Evolutionary conservation across 2,888 invertebrate species (phyloP).

Genomic region (Synanthedon tipuliformis): DNA sequence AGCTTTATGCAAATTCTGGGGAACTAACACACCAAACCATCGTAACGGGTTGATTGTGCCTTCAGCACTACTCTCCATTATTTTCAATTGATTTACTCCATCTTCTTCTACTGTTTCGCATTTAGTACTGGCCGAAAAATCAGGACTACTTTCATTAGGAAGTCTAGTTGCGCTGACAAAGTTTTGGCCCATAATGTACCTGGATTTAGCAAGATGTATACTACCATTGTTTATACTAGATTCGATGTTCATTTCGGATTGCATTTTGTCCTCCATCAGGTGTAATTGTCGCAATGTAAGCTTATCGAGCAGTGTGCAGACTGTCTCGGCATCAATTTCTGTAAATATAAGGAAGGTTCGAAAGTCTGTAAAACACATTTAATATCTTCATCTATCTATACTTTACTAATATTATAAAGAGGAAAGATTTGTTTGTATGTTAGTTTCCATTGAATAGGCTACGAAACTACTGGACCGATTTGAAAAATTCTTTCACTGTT

Average conservation of each 20-base stretch:
- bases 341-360: not conserved
- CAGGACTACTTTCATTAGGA: conserved; percentile 73
- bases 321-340: conserved; percentile 26
- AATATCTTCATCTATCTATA: no score
- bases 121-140: conserved; percentile 46
- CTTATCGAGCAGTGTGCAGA: conserved; percentile 75
- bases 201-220: conserved; percentile 78
- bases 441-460: no score
- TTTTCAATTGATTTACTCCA: conserved; percentile 48
- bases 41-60: conserved; percentile 75
- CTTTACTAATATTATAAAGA: no score
- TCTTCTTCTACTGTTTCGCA: conserved; percentile 48
- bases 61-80: conserved; percentile 33
- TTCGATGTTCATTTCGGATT: conserved; percentile 77
- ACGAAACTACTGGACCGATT: no score
- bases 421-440: no score
- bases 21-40: conserved; percentile 90
- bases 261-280: conserved; percentile 80
- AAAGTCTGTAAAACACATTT: no score
- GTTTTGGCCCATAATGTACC: conserved; percentile 83
- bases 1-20: conserved; percentile 80
- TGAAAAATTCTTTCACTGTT: no score
- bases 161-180: conserved; percentile 78
- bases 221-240: conserved; percentile 76
- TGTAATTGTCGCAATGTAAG: conserved; percentile 76